Evolutionary conservation across 2,888 invertebrate species (phyloP), one percentile per base, ranked within the genome.

Genomic region (Ypsolopha sequella): DNA sequence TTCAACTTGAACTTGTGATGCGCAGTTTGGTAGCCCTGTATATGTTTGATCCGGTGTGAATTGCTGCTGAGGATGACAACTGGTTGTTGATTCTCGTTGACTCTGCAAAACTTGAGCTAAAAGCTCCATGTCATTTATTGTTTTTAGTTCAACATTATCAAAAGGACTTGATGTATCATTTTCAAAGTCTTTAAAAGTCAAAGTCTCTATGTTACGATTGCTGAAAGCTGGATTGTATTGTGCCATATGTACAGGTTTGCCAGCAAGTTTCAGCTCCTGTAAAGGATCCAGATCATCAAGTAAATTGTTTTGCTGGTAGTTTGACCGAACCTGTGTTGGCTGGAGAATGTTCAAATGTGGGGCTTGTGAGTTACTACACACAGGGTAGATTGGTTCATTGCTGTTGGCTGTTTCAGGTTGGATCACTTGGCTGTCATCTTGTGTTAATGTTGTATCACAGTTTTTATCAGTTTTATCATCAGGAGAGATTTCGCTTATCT

Each of bases 151-250:
- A 78, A 96, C 92, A 80, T 94, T 95, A 82, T 97, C 97, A 80
- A 97, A 97, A 0, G 97, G 97, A 73, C 95, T 96, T 51, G 95
- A 95, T 49, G 94, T 95, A 69, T 96, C 96, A 69, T 93, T 91
- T 76, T 97, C 97, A 85, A 97, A 97, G 75, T 97, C 96, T 56
- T 92, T 92, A 68, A 89, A 85, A 24, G 86, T 87, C 56, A 87
- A 61, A 48, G 72, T 77, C 38, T 87, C 85, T 55, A 86, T 70
- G 59, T 86, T 85, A 52, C 62, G 54, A 41, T 55, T 55, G 36
- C 34, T 36, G 35, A 9, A 50, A 6, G 43, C 14, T 8, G 44
- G 68, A 57, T 72, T 74, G 45, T 76, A 77, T 41, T 73, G 66
- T 50, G 66, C 65, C 41, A 75, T 63, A 59, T 69, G 78, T 39